Base-by-base conservation (phyloP, 2,797 vertebrate genomes). In the Notolepis coatsorum region DNA sequence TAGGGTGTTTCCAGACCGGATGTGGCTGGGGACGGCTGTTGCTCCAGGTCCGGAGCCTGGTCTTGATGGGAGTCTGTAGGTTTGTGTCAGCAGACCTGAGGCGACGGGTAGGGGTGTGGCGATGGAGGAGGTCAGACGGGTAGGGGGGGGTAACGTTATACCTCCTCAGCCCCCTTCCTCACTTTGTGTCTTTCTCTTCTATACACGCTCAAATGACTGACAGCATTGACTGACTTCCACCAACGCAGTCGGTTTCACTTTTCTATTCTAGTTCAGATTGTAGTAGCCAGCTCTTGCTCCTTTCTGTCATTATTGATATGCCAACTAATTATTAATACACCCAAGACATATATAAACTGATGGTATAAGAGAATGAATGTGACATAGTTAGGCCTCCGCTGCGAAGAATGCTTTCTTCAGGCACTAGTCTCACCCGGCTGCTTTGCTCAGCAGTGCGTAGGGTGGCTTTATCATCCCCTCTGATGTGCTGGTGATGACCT, bases 341-440 rank as follows among this genome's bases (percentile, higher is more conserved):
- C n/a, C n/a, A n/a, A n/a, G n/a, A n/a, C n/a, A n/a, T n/a, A n/a
- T n/a, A n/a, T n/a, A n/a, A n/a, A n/a, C n/a, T n/a, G n/a, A 7
- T 58, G 5, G 59, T 20, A 28, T 7, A 1, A 41, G 21, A 37
- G 20, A 38, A 43, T 63, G 5, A 45, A 38, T 60, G 31, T 46
- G 55, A 47, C 42, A 48, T 3, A 0, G 20, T 15, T 4, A 5
- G n/a, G 23, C n/a, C n/a, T n/a, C n/a, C n/a, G n/a, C n/a, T 17
- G 23, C 10, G 31, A 53, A 21, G 35, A 43, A 65, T 51, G 1
- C 61, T 55, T 48, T 38, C 21, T 13, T 51, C 25, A 37, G 17
- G 75, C 3, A 2, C 55, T 30, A 31, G 3, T 37, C 4, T 31
- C 10, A 28, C 20, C 7, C 27, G 2, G 18, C 15, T 56, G 10